Evolutionary conservation across 1,140 invertebrate genomes (phyloP), one percentile per base, ranked within the genome.

Genomic region (Homarus americanus): DNA sequence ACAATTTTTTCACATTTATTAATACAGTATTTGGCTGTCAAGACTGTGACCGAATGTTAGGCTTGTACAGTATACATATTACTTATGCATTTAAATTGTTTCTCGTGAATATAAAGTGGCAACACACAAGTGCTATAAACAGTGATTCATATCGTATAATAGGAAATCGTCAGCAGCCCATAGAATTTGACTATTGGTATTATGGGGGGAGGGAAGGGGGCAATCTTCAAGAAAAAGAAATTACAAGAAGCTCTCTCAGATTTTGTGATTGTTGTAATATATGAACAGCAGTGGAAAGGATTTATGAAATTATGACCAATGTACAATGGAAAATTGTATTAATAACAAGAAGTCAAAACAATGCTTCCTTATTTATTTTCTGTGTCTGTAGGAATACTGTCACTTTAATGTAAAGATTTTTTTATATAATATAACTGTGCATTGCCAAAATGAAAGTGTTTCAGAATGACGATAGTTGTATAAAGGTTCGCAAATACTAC

Each of bases 361-460:
- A 73, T 72, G 72, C 72, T 75, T 85, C 72, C 83, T 53, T 36
- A 49, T 85, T 63, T 84, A 73, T 24, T 79, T 40, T 49, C 40
- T 28, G 20, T 32, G 41, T 49, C 15, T 58, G 53, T 79, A 44
- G 40, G 24, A 79, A 66, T 40, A 69, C 36, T 40, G 79, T 40
- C 79, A 82, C 28, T 63, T 63, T 82, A 32, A 82, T 82, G 28
- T 63, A 63, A 63, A 36, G 34, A 38, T 28, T 53, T 58, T 76
- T 86, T 58, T 75, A 78, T 28, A 34, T 78, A 63, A 75, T 85
- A 40, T 66, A 34, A 44, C 41, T 72, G 17, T 85, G 72, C 38
- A 44, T 85, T 75, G 69, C 83, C 38, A 53, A 66, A 32, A 49
- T 44, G 83, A 85, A 75, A 49, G 34, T 75, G 69, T 73, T 85